Evolutionary conservation across 2,113 vertebrate genomes (phyloP).

Genomic region (Xenus cinereus): DNA sequence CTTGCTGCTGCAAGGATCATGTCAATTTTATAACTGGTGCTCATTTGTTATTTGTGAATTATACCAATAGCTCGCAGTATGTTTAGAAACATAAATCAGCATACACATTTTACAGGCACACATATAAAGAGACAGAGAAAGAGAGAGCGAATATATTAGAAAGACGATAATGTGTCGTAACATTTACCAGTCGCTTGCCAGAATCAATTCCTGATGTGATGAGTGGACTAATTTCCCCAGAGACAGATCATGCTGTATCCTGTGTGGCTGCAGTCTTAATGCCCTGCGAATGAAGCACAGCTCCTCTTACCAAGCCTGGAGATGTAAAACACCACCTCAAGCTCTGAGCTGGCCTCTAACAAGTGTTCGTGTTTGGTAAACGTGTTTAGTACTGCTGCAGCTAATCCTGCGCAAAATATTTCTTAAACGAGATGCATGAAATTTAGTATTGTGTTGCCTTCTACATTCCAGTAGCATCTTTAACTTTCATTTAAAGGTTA

Average conservation of each 20-base stretch:
- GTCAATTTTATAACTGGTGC: not conserved
- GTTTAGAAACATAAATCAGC: conserved; percentile 11
- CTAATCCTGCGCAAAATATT: not conserved
- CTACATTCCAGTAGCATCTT: not conserved
- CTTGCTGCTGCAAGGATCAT: not conserved
- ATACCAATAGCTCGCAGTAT: not conserved
- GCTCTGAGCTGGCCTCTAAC: not conserved
- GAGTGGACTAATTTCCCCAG: conserved; percentile 37
- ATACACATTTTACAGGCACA: not conserved
- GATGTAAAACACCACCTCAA: not conserved
- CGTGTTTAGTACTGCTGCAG: not conserved
- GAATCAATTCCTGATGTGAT: conserved; percentile 38
- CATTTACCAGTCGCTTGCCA: not conserved
- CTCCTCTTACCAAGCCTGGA: not conserved
- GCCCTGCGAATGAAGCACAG: not conserved
- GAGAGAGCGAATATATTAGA: not conserved
- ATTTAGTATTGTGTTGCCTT: not conserved
- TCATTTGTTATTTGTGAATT: conserved; percentile 17
- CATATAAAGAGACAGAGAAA: not conserved
- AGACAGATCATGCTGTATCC: not conserved
- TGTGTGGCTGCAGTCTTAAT: not conserved
- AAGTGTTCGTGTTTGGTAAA: not conserved
- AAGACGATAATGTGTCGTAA: not conserved
- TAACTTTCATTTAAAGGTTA: not conserved
- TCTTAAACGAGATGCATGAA: not conserved